phyloP scores from a whole-genome alignment of 2,797 vertebrate genomes.

The Pyrocephalus nanus region DNA sequence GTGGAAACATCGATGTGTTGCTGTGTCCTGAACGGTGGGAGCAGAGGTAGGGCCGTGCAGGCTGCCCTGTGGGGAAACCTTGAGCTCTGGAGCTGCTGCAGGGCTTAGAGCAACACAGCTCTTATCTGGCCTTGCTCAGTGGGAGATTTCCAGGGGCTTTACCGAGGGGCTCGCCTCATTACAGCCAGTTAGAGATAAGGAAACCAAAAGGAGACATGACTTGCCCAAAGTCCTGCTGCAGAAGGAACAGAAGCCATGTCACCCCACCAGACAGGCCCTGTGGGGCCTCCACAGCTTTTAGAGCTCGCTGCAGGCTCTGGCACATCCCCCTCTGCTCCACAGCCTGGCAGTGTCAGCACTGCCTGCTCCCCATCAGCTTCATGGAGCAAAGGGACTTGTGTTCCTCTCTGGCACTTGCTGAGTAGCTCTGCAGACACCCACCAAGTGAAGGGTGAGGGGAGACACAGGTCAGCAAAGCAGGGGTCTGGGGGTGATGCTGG shows the following conservation, averaged over 20 bases:
- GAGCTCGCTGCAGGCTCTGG: not conserved
- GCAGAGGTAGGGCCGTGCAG: not conserved
- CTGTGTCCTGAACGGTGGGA: fast-evolving
- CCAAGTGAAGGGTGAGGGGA: fast-evolving
- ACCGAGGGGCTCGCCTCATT: not conserved
- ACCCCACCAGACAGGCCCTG: fast-evolving
- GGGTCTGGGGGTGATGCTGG: not conserved
- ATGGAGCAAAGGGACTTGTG: not conserved
- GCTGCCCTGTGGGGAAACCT: not conserved
- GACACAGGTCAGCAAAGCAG: fast-evolving
- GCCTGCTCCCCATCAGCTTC: not conserved
- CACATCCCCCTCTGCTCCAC: fast-evolving
- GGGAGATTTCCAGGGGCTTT: conserved; percentile 32
- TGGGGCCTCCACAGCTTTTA: fast-evolving
- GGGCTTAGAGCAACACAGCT: not conserved
- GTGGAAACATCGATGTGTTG: not conserved
- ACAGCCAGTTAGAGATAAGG: not conserved
- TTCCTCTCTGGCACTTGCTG: not conserved
- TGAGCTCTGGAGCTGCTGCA: not conserved
- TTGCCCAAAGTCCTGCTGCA: not conserved
- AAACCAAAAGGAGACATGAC: not conserved
- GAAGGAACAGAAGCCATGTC: conserved; percentile 16
- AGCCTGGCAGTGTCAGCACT: not conserved
- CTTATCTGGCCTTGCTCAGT: not conserved
- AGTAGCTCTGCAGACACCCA: not conserved